Percentiles rank a stretch among this genome's conserved stretches.
Evolutionary conservation across 2,888 invertebrate genomes (phyloP).

Genomic region (Drosophila niveifrons): DNA sequence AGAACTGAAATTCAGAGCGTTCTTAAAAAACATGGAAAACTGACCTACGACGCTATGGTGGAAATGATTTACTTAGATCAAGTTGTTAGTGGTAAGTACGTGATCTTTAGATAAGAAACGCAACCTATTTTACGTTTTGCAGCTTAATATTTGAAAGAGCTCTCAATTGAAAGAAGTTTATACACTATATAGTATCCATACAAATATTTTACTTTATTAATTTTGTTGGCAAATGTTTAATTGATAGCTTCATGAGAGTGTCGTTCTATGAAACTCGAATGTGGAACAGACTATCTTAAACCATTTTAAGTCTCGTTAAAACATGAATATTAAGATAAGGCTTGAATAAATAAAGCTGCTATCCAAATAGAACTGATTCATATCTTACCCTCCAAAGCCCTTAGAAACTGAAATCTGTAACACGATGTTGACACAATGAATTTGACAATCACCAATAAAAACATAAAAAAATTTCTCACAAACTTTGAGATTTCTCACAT

Average conservation of each 20-base stretch:
- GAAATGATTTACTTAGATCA: constrained; percentile 86
- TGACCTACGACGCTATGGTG: constrained; percentile 86
- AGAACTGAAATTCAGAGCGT: constrained; percentile 85
- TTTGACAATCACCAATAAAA: constrained; percentile 1
- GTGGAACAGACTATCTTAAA: background rate
- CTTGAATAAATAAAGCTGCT: background rate
- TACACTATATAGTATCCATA: no score
- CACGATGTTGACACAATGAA: background rate
- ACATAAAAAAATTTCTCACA: background rate
- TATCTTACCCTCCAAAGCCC: background rate
- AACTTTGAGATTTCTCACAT: background rate
- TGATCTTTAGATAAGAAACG: background rate
- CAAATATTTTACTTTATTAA: no score
- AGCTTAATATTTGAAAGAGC: no score
- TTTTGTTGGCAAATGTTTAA: no score
- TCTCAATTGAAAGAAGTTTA: no score
- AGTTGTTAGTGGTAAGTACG: constrained; percentile 84
- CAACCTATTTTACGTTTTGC: no score
- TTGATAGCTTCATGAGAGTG: no score
- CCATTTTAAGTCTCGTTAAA: background rate
- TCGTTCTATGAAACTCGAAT: background rate
- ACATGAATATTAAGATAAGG: background rate
- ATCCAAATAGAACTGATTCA: background rate
- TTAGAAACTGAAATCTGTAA: background rate
- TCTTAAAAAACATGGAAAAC: constrained; percentile 81